Conservation (phyloP, 1,140 invertebrate genomes). For the Drosophila pallidifrons region DNA sequence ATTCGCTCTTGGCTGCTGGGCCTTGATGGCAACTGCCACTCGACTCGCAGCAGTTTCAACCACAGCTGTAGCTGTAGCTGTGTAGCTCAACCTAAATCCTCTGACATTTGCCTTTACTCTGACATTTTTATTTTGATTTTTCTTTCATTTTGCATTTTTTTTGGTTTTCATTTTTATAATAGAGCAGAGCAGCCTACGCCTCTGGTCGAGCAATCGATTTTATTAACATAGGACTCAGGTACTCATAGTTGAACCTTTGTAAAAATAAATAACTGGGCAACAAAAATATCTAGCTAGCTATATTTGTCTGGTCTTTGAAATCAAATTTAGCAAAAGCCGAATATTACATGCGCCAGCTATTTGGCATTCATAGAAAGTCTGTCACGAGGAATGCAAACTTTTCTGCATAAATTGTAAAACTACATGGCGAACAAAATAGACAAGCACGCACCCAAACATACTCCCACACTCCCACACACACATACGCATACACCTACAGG, state of each 20-base stretch:
- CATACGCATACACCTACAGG: conserved; percentile 17
- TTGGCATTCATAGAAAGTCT: conserved; percentile 47
- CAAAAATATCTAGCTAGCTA: conserved; percentile 27
- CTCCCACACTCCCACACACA: conserved; percentile 13
- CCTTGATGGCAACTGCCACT: conserved; percentile 64
- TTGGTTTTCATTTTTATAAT: conserved; percentile 44
- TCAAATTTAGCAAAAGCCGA: conserved; percentile 67
- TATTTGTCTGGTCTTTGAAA: conserved; percentile 54
- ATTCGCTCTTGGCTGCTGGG: conserved; percentile 36
- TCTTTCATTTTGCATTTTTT: conserved; percentile 33
- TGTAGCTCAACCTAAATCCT: conserved; percentile 5
- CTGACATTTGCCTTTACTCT: conserved; percentile 53
- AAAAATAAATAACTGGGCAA: conserved; percentile 19
- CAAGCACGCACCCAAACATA: conserved; percentile 47
- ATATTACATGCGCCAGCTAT: conserved; percentile 40
- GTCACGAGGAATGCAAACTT: conserved; percentile 50
- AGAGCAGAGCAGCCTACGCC: conserved; percentile 7
- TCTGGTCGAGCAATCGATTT: conserved; percentile 62
- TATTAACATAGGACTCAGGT: conserved; percentile 46
- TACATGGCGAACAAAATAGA: conserved; percentile 42
- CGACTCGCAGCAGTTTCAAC: conserved; percentile 43
- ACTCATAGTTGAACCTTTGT: conserved; percentile 50
- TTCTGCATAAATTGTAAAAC: conserved; percentile 48
- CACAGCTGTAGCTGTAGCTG: background rate
- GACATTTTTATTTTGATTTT: conserved; percentile 41